phyloP scores from a whole-genome alignment of 92 coral and sea anemone species.

The Pocillopora meandrina region DNA sequence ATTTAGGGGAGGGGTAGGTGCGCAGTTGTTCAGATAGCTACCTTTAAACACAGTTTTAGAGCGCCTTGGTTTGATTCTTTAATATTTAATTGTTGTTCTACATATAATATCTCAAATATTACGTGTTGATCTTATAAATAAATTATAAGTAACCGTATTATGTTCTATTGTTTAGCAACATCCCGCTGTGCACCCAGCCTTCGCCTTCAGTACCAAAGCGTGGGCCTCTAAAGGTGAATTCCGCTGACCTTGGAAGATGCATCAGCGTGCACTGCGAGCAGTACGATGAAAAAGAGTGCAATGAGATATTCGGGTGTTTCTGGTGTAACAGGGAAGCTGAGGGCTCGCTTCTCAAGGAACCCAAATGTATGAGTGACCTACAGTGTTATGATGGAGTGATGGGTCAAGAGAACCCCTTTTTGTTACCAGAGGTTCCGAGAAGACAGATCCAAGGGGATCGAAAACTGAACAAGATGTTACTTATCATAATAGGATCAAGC shows the following conservation, averaged over 20 bases:
- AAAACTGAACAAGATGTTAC: background rate
- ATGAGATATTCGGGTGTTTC: constrained; percentile 56
- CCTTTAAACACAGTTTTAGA: no score
- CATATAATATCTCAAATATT: background rate
- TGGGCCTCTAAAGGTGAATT: constrained; percentile 44
- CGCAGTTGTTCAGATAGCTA: no score
- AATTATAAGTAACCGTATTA: background rate
- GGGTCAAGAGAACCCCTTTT: constrained; percentile 56
- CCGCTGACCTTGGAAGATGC: constrained; percentile 54
- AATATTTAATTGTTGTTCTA: background rate
- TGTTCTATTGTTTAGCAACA: constrained; percentile 3
- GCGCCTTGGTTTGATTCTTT: no score
- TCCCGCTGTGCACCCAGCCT: constrained; percentile 57
- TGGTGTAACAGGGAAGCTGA: constrained; percentile 56
- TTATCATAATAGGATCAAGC: background rate
- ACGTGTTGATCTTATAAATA: background rate
- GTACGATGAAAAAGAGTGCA: constrained; percentile 42
- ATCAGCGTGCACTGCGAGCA: constrained; percentile 36
- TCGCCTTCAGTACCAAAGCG: constrained; percentile 37
- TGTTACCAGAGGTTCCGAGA: constrained; percentile 12
- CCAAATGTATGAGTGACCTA: constrained; percentile 45
- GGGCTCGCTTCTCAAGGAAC: constrained; percentile 32
- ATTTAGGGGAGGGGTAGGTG: no score
- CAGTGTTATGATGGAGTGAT: constrained; percentile 57
- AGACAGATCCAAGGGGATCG: background rate